phyloP scores from a whole-genome alignment of 2,888 invertebrate species.

The Trichogramma evanescens region DNA sequence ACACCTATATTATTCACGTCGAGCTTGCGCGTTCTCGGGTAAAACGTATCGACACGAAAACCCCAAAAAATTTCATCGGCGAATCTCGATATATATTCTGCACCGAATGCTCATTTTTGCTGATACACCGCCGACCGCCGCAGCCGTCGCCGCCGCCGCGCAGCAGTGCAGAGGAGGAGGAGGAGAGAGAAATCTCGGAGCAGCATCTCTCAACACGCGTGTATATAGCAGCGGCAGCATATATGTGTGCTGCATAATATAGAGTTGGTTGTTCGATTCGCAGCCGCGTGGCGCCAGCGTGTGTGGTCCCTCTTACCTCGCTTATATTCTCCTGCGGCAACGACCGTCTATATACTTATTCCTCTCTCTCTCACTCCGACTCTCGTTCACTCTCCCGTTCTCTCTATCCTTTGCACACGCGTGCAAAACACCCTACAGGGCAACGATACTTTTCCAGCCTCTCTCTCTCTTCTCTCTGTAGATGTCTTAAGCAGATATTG shows the following conservation, averaged over 20 bases:
- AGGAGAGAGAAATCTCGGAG: conserved; percentile 9
- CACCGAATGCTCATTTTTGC: too few relatives aligned
- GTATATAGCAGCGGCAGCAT: background rate
- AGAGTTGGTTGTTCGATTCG: background rate
- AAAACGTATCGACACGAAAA: too few relatives aligned
- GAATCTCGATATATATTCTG: too few relatives aligned
- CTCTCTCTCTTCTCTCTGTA: background rate
- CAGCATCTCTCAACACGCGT: conserved; percentile 9
- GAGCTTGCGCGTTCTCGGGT: too few relatives aligned
- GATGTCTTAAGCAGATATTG: conserved; percentile 23
- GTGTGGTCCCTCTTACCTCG: conserved; percentile 13
- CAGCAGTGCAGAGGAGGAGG: too few relatives aligned
- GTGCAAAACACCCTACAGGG: too few relatives aligned
- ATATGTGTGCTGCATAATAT: conserved; percentile 1
- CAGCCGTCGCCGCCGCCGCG: too few relatives aligned
- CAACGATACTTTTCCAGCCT: conserved; percentile 14
- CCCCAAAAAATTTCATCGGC: too few relatives aligned
- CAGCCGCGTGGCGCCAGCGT: conserved; percentile 17
- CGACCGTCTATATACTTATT: too few relatives aligned
- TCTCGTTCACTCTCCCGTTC: background rate
- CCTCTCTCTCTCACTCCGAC: background rate
- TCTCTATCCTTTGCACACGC: background rate
- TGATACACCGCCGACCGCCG: too few relatives aligned
- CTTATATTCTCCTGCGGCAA: too few relatives aligned
- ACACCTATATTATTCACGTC: too few relatives aligned